Conservation (phyloP, 2,888 invertebrate genomes). For the Ceramica pisi region DNA sequence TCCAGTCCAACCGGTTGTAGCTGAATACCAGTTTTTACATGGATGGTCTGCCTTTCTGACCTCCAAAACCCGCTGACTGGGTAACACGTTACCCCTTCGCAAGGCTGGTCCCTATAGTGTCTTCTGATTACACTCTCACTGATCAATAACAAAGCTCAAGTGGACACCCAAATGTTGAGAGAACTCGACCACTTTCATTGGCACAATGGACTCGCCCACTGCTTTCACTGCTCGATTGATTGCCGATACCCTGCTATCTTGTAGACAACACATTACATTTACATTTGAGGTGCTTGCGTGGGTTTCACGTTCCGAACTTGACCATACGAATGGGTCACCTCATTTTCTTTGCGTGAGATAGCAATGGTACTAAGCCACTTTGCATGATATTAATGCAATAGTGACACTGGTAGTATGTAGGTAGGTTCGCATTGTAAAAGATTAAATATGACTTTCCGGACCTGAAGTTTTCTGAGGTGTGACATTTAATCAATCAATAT, state of each 20-base stretch:
- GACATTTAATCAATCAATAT: too few species aligned
- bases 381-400: background rate
- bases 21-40: too few species aligned
- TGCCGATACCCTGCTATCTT: constrained; percentile 61
- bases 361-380: background rate
- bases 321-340: constrained; percentile 46
- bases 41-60: too few species aligned
- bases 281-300: constrained; percentile 45
- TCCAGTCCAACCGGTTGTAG: too few species aligned
- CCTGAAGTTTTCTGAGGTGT: too few species aligned
- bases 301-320: constrained; percentile 44
- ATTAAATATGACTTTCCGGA: background rate
- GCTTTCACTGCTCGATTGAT: constrained; percentile 86
- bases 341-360: constrained; percentile 14
- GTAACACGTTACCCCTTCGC: too few species aligned
- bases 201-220: constrained; percentile 75
- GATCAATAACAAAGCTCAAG: constrained; percentile 31
- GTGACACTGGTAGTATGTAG: background rate
- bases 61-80: too few species aligned
- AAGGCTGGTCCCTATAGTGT: too few species aligned
- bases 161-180: constrained; percentile 56
- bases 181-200: constrained; percentile 77
- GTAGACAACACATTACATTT: constrained; percentile 59
- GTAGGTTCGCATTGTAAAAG: background rate
- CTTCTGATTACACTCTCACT: constrained; percentile 27